phyloP scores from a whole-genome alignment of 2,797 vertebrate genomes.

The Falco peregrinus region DNA sequence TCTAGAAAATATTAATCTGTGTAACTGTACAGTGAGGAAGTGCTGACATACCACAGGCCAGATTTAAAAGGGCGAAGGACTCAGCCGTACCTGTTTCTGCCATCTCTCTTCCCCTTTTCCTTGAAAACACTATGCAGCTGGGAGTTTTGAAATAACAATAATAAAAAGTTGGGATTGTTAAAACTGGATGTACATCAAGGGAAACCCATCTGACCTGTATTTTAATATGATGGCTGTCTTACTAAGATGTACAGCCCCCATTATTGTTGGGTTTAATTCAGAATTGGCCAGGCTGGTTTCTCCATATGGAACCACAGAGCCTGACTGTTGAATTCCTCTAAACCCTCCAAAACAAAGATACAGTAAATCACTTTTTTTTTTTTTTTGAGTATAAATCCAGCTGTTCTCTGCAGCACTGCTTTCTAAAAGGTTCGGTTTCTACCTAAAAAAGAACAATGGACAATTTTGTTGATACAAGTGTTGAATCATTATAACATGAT shows the following conservation, averaged over 20 bases:
- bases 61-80: neutral
- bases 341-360: slow-evolving; percentile 54
- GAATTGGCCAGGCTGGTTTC: neutral
- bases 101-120: neutral
- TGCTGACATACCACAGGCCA: neutral
- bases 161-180: slow-evolving; percentile 8
- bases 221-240: slow-evolving; percentile 2
- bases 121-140: slow-evolving; percentile 1
- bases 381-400: neutral
- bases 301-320: slow-evolving; percentile 18
- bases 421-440: neutral
- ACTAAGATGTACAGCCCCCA: neutral
- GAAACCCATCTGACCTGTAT: neutral
- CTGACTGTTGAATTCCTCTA: slow-evolving; percentile 11
- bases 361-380: slow-evolving; percentile 44
- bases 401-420: slow-evolving; percentile 1
- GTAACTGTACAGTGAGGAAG: neutral
- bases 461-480: neutral
- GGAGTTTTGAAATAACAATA: slow-evolving; percentile 29
- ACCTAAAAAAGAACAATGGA: neutral
- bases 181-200: slow-evolving; percentile 33
- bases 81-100: neutral
- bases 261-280: slow-evolving; percentile 36
- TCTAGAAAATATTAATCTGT: neutral
- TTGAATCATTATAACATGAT: neutral